phyloP scores from a whole-genome alignment of 2,113 vertebrate genomes.

The Speoplatyrhinus poulsoni region DNA sequence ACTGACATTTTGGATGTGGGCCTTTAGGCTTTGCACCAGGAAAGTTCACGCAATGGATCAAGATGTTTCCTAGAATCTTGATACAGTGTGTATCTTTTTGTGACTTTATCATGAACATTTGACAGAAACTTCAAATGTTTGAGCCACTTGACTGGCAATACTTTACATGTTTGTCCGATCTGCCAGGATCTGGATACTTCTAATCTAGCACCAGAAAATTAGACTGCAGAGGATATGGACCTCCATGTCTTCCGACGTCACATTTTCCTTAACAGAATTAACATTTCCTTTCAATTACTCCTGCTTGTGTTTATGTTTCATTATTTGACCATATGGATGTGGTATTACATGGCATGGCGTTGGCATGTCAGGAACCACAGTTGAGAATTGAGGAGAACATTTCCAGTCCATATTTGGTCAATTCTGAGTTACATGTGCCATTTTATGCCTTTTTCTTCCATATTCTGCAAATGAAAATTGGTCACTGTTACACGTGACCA shows the following conservation, averaged over 20 bases:
- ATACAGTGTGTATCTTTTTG: not conserved
- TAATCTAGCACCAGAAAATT: not conserved
- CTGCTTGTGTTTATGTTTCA: not conserved
- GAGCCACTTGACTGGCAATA: not conserved
- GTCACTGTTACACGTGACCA: no score
- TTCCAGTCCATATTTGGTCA: not conserved
- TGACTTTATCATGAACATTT: constrained; percentile 15
- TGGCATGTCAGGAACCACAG: not conserved
- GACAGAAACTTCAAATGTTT: not conserved
- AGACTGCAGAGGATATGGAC: not conserved
- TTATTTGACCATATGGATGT: not conserved
- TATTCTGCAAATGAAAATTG: no score
- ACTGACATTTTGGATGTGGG: constrained; percentile 12
- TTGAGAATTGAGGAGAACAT: not conserved
- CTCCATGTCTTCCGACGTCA: constrained; percentile 3
- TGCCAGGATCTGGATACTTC: not conserved
- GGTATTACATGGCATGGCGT: no score
- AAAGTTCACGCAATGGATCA: constrained; percentile 10
- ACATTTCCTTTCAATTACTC: not conserved
- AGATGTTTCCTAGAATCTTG: constrained; percentile 10
- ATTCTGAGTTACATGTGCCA: no score
- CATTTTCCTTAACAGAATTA: constrained; percentile 7
- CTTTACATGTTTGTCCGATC: not conserved
- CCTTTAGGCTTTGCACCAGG: constrained; percentile 1
- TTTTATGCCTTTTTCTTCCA: no score